Conservation (phyloP, 2,113 vertebrate species). For the Larimichthys polyactis region DNA sequence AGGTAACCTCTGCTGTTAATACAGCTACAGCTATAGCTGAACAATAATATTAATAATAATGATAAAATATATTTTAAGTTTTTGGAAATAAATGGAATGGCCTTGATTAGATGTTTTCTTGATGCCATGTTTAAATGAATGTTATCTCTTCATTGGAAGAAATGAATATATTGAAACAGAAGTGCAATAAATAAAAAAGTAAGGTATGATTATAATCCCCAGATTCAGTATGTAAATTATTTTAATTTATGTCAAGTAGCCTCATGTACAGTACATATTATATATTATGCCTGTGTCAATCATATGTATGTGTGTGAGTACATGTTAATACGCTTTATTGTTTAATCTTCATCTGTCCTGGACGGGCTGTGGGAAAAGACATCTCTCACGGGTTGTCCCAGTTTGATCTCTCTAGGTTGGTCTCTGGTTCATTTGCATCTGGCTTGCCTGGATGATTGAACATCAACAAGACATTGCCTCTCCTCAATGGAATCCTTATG, state of each 20-base stretch:
- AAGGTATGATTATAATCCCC: not conserved
- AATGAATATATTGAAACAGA: not conserved
- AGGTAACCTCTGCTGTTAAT: not conserved
- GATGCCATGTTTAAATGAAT: not conserved
- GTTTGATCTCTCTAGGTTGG: constrained; percentile 49
- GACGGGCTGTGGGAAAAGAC: not conserved
- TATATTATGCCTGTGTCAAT: not conserved
- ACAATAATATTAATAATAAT: too few relatives aligned
- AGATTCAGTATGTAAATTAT: not conserved
- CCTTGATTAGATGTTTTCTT: too few relatives aligned
- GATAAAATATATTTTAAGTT: not conserved
- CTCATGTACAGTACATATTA: not conserved
- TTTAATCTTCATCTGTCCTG: constrained; percentile 19
- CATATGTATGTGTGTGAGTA: not conserved
- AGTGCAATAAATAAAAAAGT: not conserved
- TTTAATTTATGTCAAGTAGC: not conserved
- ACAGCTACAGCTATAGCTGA: not conserved
- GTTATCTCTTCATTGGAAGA: not conserved
- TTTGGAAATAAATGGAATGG: not conserved
- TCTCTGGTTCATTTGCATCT: constrained; percentile 70
- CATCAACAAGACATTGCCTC: constrained; percentile 50
- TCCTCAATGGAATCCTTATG: constrained; percentile 67
- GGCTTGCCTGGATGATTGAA: constrained; percentile 47
- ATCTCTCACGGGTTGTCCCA: constrained; percentile 32
- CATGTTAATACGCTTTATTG: not conserved